Evolutionary conservation across 1,140 invertebrate species (phyloP).

Genomic region (Drosophila saltans): DNA sequence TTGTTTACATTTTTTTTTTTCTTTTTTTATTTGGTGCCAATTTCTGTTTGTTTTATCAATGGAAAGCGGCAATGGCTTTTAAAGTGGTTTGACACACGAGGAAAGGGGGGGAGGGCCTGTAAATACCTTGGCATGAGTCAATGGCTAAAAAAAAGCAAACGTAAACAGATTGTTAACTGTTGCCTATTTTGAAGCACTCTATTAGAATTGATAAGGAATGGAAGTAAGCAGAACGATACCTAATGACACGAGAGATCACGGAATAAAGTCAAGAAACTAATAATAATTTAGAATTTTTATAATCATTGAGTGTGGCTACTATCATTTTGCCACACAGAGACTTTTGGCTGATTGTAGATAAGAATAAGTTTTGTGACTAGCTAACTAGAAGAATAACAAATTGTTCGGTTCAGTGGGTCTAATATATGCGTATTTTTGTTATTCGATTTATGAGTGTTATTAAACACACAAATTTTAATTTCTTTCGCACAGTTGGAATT

Average conservation of each 20-base stretch:
- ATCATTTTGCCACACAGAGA: slow-evolving; percentile 1
- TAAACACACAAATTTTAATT: background rate
- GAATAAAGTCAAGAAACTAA: slow-evolving; percentile 6
- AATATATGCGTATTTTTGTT: background rate
- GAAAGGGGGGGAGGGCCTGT: background rate
- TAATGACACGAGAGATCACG: background rate
- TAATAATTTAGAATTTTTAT: slow-evolving; percentile 9
- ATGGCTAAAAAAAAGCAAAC: slow-evolving; percentile 13
- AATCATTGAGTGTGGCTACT: slow-evolving; percentile 5
- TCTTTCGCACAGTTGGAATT: background rate
- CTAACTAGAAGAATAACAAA: too few species aligned
- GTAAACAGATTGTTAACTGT: background rate
- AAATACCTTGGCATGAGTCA: slow-evolving; percentile 34
- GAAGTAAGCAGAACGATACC: background rate
- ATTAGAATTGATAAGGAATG: slow-evolving; percentile 2
- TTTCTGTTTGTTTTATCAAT: slow-evolving; percentile 31
- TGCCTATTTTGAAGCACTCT: slow-evolving; percentile 8
- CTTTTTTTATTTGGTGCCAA: slow-evolving; percentile 21
- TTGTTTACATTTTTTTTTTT: slow-evolving; percentile 31
- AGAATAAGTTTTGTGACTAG: background rate
- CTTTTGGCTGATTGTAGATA: slow-evolving; percentile 3
- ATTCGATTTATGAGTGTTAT: background rate
- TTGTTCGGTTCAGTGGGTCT: background rate
- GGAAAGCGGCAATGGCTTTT: slow-evolving; percentile 39
- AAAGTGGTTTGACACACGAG: slow-evolving; percentile 22